These are phyloP conservation scores for Eunapius fragilis DNA, from an alignment of 37 sponge, comb jelly and placozoan genomes.

Conservation along the genomic window DNA sequence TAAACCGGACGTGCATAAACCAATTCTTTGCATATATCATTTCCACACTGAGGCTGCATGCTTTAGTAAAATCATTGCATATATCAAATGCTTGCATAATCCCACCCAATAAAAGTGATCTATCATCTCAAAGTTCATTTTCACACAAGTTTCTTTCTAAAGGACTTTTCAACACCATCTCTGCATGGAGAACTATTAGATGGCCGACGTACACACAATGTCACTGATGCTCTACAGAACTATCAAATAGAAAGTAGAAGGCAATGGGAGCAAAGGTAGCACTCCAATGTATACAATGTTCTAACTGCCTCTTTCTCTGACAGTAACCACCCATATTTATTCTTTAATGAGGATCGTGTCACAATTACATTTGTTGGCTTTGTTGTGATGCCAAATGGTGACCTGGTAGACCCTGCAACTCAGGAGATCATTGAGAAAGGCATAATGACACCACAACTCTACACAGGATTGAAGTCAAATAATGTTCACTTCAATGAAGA, in stretches of 20 bases:
- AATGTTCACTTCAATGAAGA: slow-evolving; percentile 50
- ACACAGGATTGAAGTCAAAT: slow-evolving; percentile 22
- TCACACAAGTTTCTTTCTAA: not conserved
- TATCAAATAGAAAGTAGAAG: slow-evolving; percentile 66
- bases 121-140: too few species aligned
- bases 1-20: too few species aligned
- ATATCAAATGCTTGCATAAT: too few species aligned
- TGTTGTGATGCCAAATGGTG: slow-evolving; percentile 35
- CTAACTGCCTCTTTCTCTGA: not conserved
- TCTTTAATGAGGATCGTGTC: slow-evolving; percentile 85
- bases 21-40: too few species aligned
- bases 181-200: slow-evolving; percentile 21
- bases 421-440: not conserved
- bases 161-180: slow-evolving; percentile 84
- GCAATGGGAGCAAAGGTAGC: slow-evolving; percentile 76
- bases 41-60: too few species aligned
- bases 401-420: slow-evolving; percentile 42
- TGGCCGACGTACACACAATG: not conserved
- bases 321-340: slow-evolving; percentile 93
- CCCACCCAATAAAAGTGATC: too few species aligned
- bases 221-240: slow-evolving; percentile 6
- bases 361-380: slow-evolving; percentile 93
- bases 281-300: not conserved
- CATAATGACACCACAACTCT: slow-evolving; percentile 40
- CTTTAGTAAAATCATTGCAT: too few species aligned